These are phyloP conservation scores for Procambarus virginalis DNA, from an alignment of 1,140 invertebrate species.

Conservation along the genomic window DNA sequence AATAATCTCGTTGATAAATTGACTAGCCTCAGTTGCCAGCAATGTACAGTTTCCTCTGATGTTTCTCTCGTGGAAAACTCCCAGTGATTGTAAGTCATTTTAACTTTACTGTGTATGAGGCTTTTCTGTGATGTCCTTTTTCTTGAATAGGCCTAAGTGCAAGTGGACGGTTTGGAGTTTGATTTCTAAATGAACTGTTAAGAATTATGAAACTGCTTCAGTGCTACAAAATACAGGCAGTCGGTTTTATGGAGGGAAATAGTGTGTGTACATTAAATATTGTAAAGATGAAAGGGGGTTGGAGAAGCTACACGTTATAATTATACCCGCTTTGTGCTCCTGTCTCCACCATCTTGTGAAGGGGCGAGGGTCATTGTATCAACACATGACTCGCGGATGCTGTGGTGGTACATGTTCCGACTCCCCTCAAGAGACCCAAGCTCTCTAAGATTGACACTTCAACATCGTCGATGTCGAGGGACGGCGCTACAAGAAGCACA, in stretches of 20 bases:
- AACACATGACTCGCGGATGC: no score
- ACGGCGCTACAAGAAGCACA: no score
- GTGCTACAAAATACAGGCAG: background rate
- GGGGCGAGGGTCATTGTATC: background rate
- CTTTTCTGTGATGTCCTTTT: conserved; percentile 53
- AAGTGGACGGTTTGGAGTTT: conserved; percentile 4
- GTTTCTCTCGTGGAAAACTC: conserved; percentile 39
- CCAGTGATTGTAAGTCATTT: conserved; percentile 28
- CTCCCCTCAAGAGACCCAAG: background rate
- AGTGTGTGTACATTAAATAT: conserved; percentile 5
- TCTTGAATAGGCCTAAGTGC: background rate
- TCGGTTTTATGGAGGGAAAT: conserved; percentile 1
- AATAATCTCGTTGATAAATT: conserved; percentile 43
- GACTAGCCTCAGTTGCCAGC: conserved; percentile 37
- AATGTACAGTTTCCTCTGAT: conserved; percentile 46
- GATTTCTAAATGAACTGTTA: background rate
- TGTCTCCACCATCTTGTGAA: conserved; percentile 1
- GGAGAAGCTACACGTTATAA: background rate
- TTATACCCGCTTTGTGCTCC: background rate
- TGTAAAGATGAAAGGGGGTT: background rate
- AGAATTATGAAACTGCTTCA: background rate
- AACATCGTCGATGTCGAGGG: background rate
- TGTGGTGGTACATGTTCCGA: background rate
- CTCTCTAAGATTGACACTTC: background rate
- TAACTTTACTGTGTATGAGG: conserved; percentile 24